Base-by-base conservation (phyloP, 2,113 vertebrate genomes). In the Limnothrissa miodon region DNA sequence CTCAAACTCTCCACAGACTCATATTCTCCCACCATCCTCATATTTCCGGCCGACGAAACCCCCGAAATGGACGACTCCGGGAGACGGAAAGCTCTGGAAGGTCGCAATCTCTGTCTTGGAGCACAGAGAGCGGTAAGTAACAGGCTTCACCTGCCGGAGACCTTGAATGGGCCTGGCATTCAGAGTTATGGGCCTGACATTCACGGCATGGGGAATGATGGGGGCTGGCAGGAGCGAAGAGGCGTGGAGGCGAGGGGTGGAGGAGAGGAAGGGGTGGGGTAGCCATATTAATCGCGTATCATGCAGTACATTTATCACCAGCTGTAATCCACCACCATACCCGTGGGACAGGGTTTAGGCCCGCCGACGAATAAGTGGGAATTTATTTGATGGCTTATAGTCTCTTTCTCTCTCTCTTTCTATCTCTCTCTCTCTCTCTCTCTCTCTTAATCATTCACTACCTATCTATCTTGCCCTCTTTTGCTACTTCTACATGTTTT, bases 161-260 rank as follows among this genome's bases (percentile, higher is more conserved):
- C 81, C 79, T 87, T 81, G 82, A 59, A 70, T 81, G 51, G 36
- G 23, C n/a, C 79, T 86, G 87, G 84, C 85, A 84, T 86, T 87
- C 83, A 82, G 79, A 92, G 84, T 87, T 89, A 90, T 56, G 45
- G 79, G 79, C 83, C 48, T 82, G 85, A 92, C 88, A 87, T 91
- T 91, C 84, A 91, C 0, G n/a, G 70, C 51, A 21, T 39, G 36
- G 46, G 51, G 46, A 83, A 79, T 78, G 74, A 9, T 5, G 36
- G 78, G 10, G 1, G 51, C 23, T 33, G n/a, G 33, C 53, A 17
- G 78, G 17, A 11, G 29, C 1, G 17, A n/a, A 45, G 42, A 44
- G 42, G 46, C 46, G 45, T 10, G 21, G 78, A 45, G 9, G 9
- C 36, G n/a, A 10, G 42, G 11, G 46, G 0, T 48, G 1, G 53